Evolutionary conservation across 1,140 invertebrate genomes (phyloP).

Genomic region (Nymphalis io): DNA sequence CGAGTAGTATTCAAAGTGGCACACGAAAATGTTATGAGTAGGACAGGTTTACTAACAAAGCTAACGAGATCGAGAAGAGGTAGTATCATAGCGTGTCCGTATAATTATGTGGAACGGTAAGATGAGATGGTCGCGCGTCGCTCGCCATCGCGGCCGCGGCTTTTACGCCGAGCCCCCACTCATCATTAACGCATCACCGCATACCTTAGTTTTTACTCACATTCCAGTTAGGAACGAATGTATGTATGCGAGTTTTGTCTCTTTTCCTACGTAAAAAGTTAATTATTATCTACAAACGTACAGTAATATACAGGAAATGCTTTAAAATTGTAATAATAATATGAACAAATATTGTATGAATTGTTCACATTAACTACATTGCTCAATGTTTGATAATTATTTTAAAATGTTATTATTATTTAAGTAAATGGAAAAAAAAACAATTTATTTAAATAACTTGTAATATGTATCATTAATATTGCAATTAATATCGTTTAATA

Average conservation of each 20-base stretch:
- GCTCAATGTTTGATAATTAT: too few relatives aligned
- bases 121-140: constrained; percentile 51
- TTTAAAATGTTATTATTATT: too few relatives aligned
- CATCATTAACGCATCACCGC: constrained; percentile 55
- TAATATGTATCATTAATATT: background rate
- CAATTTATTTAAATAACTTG: background rate
- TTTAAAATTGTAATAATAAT: too few relatives aligned
- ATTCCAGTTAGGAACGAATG: constrained; percentile 19
- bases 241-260: constrained; percentile 4
- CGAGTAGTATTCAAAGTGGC: background rate
- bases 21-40: background rate
- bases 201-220: constrained; percentile 53
- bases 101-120: constrained; percentile 18
- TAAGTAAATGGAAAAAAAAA: background rate
- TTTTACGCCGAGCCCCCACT: constrained; percentile 43
- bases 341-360: too few relatives aligned
- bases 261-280: constrained; percentile 5
- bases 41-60: constrained; percentile 5
- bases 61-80: background rate
- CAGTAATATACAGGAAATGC: too few relatives aligned
- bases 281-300: background rate
- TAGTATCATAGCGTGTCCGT: background rate
- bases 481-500: background rate
- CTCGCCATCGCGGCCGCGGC: constrained; percentile 58
- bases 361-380: too few relatives aligned